Evolutionary conservation across 1,140 invertebrate genomes (phyloP), one percentile per base, ranked within the genome.

Genomic region (Pentalonia nigronervosa): DNA sequence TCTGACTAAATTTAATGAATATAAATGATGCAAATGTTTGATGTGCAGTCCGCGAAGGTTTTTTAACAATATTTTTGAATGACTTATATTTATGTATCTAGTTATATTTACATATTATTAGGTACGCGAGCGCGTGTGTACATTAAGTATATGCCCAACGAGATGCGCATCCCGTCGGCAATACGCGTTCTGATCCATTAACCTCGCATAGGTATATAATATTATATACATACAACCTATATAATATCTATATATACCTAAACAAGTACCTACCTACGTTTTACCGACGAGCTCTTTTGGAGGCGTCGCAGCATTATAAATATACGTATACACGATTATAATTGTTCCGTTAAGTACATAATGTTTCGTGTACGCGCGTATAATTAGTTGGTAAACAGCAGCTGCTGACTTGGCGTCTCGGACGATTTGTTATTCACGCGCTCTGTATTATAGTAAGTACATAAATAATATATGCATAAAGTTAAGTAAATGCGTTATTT

Each of bases 341-440:
- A 41, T 53, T 36, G 48, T 53, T n/a, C 87, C 87, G 88, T 56
- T 89, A 89, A 89, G 53, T 34, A 89, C 48, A 89, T 56, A 89
- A 56, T 89, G 50, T 89, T 56, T 56, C 88, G 50, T 56, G 50
- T 21, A 23, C 88, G 34, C 34, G 88, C 88, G 50, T 89, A 89
- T 56, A 53, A 89, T 89, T 89, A 53, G n/a, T 53, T 2, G 14
- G 84, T 17, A 86, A 86, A 86, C 87, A 53, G 34, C 86, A 20
- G 86, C 47, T 50, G 86, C n/a, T 48, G 87, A 20, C 21, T 3
- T 23, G 21, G 7, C 87, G 87, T 89, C 50, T 89, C 87, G 50
- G 88, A 56, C 50, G 88, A 89, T 56, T 56, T 36, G 23, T 89
- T 25, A 17, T 89, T 89, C 50, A 56, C 87, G n/a, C n/a, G 87